Percentiles rank a stretch among this genome's conserved stretches.
phyloP scores from a whole-genome alignment of 92 coral and sea anemone species.

The Heteractis magnifica region DNA sequence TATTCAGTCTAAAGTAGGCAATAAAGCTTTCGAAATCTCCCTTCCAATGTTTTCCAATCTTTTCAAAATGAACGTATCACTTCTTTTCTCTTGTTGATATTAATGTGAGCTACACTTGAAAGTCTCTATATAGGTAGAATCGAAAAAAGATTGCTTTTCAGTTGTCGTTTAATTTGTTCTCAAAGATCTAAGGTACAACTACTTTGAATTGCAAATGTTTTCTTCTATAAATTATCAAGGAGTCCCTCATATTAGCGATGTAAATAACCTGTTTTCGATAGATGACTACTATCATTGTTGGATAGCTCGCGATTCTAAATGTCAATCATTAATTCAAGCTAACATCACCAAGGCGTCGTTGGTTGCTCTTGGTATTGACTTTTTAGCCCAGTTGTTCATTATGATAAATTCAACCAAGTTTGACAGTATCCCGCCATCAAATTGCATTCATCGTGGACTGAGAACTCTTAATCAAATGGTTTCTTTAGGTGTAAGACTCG shows the following conservation, averaged over 20 bases:
- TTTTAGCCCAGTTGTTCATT: not conserved
- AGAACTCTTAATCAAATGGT: not conserved
- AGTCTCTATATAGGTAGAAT: not conserved
- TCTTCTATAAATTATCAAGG: not conserved
- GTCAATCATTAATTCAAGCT: constrained; percentile 6
- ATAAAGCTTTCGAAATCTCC: not conserved
- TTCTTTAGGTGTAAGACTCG: not conserved
- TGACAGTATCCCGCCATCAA: not conserved
- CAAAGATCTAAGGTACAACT: not conserved
- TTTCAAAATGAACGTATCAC: not conserved
- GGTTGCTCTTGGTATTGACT: not conserved
- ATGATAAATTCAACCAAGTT: not conserved
- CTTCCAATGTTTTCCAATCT: not conserved
- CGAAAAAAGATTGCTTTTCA: not conserved
- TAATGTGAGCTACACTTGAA: not conserved
- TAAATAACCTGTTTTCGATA: not conserved
- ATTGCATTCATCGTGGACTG: not conserved
- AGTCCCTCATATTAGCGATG: not conserved
- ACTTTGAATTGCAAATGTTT: constrained; percentile 24
- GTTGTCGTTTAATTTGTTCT: not conserved
- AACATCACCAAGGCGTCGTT: not conserved
- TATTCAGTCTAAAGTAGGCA: not conserved
- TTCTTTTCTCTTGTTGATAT: not conserved
- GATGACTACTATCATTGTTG: not conserved
- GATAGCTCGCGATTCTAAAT: not conserved